These are phyloP conservation scores for Gobio occitaniae DNA, from an alignment of 2,797 vertebrate genomes.

Conservation along the genomic window DNA sequence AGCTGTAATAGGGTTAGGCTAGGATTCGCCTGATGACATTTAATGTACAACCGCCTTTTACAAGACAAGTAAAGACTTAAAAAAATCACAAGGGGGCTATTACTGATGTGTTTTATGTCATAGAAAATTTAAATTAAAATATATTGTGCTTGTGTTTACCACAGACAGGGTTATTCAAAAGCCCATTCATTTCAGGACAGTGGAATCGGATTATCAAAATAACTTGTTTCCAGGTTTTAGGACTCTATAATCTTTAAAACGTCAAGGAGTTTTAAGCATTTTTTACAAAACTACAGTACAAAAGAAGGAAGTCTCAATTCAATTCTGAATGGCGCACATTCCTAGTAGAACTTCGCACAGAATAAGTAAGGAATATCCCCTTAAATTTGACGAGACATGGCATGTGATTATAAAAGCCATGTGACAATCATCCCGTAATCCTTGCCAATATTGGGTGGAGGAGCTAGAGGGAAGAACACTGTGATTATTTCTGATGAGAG, in stretches of 20 bases:
- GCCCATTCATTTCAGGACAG: background rate
- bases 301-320: background rate
- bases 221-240: background rate
- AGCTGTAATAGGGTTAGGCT: too few species aligned
- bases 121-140: background rate
- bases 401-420: constrained; percentile 43
- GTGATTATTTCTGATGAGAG: constrained; percentile 27
- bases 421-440: constrained; percentile 46
- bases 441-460: constrained; percentile 14
- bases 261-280: background rate
- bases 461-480: constrained; percentile 11
- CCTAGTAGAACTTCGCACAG: background rate
- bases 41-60: background rate
- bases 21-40: background rate
- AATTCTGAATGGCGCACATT: background rate
- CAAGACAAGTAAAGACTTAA: background rate
- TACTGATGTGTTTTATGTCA: background rate
- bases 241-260: background rate
- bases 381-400: constrained; percentile 41
- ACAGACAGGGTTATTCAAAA: background rate
- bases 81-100: background rate
- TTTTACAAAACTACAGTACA: background rate
- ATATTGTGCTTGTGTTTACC: background rate
- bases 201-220: background rate
- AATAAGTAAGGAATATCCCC: constrained; percentile 8